Evolutionary conservation across 2,888 invertebrate species (phyloP).

Genomic region (Eristalis intricaria): DNA sequence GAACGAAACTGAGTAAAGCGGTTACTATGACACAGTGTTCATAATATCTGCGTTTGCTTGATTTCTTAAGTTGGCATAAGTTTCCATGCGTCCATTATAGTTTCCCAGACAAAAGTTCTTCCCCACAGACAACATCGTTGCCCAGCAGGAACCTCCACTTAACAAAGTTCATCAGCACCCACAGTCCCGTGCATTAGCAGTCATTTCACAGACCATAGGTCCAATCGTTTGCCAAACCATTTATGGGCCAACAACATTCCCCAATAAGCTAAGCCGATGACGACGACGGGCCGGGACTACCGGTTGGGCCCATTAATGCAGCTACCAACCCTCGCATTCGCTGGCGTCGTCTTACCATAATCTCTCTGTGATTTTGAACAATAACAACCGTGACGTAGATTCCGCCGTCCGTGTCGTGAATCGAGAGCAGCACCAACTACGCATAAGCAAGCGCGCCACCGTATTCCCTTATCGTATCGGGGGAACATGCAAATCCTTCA

Average conservation of each 20-base stretch:
- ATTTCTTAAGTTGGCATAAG: too few species aligned
- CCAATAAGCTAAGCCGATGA: neutral
- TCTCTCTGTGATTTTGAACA: conserved; percentile 17
- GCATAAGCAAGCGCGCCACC: conserved; percentile 20
- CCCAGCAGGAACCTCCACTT: too few species aligned
- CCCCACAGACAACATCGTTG: too few species aligned
- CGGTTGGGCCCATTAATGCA: conserved; percentile 29
- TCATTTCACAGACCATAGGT: neutral
- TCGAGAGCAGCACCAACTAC: conserved; percentile 10
- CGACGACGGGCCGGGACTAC: conserved; percentile 8
- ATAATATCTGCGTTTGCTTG: too few species aligned
- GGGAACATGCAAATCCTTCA: conserved; percentile 25
- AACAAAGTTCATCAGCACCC: neutral
- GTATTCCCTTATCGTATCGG: conserved; percentile 19
- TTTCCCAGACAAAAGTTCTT: too few species aligned
- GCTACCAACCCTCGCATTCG: conserved; percentile 1
- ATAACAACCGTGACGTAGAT: conserved; percentile 38
- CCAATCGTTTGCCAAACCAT: conserved; percentile 15
- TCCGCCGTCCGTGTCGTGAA: neutral
- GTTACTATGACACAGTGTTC: too few species aligned
- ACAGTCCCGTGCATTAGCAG: neutral
- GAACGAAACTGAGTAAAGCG: too few species aligned
- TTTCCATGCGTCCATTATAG: too few species aligned
- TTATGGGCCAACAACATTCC: conserved; percentile 38
- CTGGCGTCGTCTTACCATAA: conserved; percentile 31